Conservation (phyloP, 2,113 vertebrate genomes). For the Ramphastos sulfuratus region DNA sequence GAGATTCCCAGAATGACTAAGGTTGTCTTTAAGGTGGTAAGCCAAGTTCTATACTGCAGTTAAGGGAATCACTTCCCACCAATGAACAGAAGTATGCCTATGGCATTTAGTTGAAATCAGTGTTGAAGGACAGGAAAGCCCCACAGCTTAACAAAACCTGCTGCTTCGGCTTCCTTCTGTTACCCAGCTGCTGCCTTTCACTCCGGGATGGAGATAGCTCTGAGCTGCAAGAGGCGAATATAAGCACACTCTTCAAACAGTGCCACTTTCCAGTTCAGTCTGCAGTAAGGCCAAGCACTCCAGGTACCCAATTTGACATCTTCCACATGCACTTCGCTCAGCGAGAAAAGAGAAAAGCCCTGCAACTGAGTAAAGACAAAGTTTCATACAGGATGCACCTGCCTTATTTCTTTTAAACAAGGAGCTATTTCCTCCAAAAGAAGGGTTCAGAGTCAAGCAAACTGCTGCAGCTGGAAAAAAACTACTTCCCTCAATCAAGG, state of each 20-base stretch:
- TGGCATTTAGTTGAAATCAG: slow-evolving; percentile 56
- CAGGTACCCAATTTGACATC: neutral
- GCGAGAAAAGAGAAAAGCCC: slow-evolving; percentile 8
- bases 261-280: slow-evolving; percentile 19
- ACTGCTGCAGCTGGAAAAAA: neutral
- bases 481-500: neutral
- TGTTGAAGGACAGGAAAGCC: slow-evolving; percentile 51
- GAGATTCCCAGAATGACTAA: slow-evolving; percentile 15
- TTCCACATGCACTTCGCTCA: neutral
- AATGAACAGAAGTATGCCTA: slow-evolving; percentile 40
- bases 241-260: slow-evolving; percentile 40
- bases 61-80: slow-evolving; percentile 51
- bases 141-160: slow-evolving; percentile 31
- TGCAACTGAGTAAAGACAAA: neutral
- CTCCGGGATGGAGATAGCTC: slow-evolving; percentile 20
- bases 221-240: slow-evolving; percentile 23
- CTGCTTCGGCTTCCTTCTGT: slow-evolving; percentile 18
- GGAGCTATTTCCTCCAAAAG: neutral
- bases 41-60: slow-evolving; percentile 37
- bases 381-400: neutral
- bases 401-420: neutral
- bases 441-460: neutral
- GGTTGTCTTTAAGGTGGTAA: slow-evolving; percentile 55
- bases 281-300: neutral
- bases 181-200: slow-evolving; percentile 40